A percentile compares a stretch with the other conserved stretches of the same genome.
These are phyloP conservation scores for Notarius lentiginosus DNA, from an alignment of 2,113 vertebrate species.

Conservation along the genomic window DNA sequence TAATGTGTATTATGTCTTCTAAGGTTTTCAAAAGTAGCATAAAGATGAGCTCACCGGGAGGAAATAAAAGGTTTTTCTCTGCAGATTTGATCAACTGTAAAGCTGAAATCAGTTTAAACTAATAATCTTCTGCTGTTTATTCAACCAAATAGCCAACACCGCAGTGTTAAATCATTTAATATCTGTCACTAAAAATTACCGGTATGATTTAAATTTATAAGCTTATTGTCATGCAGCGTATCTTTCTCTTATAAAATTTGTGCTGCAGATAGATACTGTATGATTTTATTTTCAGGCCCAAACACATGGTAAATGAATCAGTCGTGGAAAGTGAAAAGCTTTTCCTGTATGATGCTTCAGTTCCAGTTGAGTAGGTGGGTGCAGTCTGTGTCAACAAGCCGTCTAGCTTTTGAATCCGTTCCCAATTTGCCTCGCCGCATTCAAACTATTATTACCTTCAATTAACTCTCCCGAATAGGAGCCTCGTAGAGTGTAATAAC, in stretches of 20 bases:
- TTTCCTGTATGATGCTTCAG: constrained; percentile 16
- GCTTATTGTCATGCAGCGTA: neutral
- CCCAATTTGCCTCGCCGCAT: neutral
- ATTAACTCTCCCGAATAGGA: constrained; percentile 2
- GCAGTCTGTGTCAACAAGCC: constrained; percentile 26
- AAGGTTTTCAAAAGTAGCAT: neutral
- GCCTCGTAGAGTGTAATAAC: constrained; percentile 1
- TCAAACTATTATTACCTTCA: constrained; percentile 1
- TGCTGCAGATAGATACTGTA: neutral
- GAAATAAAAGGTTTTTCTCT: neutral
- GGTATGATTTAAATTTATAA: neutral
- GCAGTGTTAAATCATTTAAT: neutral
- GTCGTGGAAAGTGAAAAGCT: neutral
- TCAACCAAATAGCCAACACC: neutral
- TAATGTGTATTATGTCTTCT: neutral
- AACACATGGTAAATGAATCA: neutral
- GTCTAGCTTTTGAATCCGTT: neutral
- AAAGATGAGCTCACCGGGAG: neutral
- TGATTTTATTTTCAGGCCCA: neutral
- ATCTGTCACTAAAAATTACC: neutral
- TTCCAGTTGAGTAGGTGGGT: constrained; percentile 19
- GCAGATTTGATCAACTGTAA: neutral
- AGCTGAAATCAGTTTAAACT: neutral
- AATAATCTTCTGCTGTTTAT: neutral
- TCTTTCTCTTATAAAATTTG: neutral